These are phyloP conservation scores for Pentalonia nigronervosa DNA, from an alignment of 1,140 invertebrate genomes.

Conservation along the genomic window DNA sequence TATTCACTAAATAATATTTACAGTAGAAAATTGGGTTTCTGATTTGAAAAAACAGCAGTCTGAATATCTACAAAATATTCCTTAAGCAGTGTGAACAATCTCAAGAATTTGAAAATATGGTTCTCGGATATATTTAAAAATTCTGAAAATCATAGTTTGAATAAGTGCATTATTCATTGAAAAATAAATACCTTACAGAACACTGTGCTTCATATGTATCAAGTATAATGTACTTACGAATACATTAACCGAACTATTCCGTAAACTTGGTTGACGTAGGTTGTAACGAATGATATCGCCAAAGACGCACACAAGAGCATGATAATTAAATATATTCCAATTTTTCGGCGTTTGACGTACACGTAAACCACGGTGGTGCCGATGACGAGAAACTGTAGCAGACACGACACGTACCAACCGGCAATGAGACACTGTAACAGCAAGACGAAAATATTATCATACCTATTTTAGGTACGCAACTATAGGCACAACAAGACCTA, in stretches of 20 bases:
- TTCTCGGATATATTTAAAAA: background rate
- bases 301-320: slow-evolving; percentile 5
- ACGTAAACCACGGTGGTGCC: slow-evolving; percentile 79
- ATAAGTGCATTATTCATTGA: background rate
- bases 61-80: too few relatives aligned
- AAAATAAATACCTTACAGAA: too few relatives aligned
- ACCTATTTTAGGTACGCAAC: too few relatives aligned
- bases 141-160: too few relatives aligned
- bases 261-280: slow-evolving; percentile 34
- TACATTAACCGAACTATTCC: slow-evolving; percentile 52
- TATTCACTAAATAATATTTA: too few relatives aligned
- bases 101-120: too few relatives aligned
- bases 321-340: slow-evolving; percentile 21
- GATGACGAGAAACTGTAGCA: slow-evolving; percentile 84
- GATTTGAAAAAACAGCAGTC: too few relatives aligned
- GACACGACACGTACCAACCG: slow-evolving; percentile 89
- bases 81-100: too few relatives aligned
- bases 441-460: background rate
- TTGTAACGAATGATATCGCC: background rate
- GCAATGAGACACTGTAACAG: slow-evolving; percentile 82
- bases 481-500: too few relatives aligned
- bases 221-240: slow-evolving; percentile 38
- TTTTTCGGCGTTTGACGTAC: slow-evolving; percentile 61
- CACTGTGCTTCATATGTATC: too few relatives aligned
- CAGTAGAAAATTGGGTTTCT: too few relatives aligned